These are phyloP conservation scores for Plodia interpunctella DNA, from an alignment of 1,140 invertebrate species.

Conservation along the genomic window DNA sequence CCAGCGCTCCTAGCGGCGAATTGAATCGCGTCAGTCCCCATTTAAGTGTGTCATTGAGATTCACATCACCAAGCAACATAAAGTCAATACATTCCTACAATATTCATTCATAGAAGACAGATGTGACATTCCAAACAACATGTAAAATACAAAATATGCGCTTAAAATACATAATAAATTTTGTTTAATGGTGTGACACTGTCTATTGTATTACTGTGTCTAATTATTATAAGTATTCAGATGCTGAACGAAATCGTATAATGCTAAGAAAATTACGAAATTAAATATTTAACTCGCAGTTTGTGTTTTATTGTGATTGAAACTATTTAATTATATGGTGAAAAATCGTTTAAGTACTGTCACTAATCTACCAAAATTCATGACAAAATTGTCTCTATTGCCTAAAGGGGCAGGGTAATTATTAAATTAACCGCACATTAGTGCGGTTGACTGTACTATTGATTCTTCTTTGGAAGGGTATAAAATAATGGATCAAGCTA, in stretches of 20 bases:
- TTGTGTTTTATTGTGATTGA: constrained; percentile 30
- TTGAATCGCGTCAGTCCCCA: no score
- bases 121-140: constrained; percentile 59
- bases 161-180: constrained; percentile 55
- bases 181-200: constrained; percentile 48
- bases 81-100: constrained; percentile 41
- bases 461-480: no score
- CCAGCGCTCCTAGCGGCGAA: no score
- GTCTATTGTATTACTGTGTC: constrained; percentile 61
- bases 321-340: neutral
- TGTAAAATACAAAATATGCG: constrained; percentile 52
- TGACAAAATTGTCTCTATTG: no score
- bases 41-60: constrained; percentile 12
- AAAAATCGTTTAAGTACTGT: no score
- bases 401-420: no score
- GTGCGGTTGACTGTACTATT: no score
- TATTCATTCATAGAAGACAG: constrained; percentile 29
- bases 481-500: no score
- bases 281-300: constrained; percentile 74
- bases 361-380: no score
- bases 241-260: constrained; percentile 72
- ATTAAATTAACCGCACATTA: no score
- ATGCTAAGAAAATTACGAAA: constrained; percentile 75
- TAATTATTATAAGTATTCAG: constrained; percentile 67
- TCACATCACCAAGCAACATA: constrained; percentile 18